phyloP scores from a whole-genome alignment of 2,797 vertebrate genomes.

The Characodon lateralis region DNA sequence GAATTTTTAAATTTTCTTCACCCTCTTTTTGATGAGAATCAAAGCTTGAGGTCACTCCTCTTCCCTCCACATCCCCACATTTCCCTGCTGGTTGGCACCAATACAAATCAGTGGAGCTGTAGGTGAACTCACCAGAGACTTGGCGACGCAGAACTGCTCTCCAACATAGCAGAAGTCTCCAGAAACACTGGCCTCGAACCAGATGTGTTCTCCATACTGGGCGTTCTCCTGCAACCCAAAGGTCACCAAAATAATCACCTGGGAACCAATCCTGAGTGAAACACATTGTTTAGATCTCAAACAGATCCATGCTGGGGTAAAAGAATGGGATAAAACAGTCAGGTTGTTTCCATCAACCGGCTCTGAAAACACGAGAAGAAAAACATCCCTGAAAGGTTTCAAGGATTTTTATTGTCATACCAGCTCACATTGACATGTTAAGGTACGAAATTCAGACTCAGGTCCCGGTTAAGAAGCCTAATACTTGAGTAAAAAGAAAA shows the following conservation, averaged over 20 bases:
- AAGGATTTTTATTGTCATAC: too few species aligned
- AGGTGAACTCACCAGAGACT: constrained; percentile 86
- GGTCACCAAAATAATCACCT: not conserved
- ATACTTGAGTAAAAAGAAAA: too few species aligned
- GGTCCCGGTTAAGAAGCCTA: too few species aligned
- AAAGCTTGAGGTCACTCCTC: not conserved
- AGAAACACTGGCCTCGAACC: constrained; percentile 93
- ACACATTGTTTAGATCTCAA: not conserved
- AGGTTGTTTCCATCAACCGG: too few species aligned
- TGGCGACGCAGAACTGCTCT: constrained; percentile 92
- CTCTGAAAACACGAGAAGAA: too few species aligned
- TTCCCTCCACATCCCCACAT: not conserved
- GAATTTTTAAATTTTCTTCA: not conserved
- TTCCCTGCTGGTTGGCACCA: not conserved
- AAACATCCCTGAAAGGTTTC: too few species aligned
- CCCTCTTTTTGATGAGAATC: not conserved
- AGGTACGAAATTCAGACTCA: too few species aligned
- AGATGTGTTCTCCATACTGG: constrained; percentile 93
- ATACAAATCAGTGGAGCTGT: not conserved
- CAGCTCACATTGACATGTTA: too few species aligned
- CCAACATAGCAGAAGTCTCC: constrained; percentile 98
- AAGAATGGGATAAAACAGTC: too few species aligned
- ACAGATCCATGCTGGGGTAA: too few species aligned
- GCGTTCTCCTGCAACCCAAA: constrained; percentile 86
- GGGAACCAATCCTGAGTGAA: not conserved